Evolutionary conservation across 2,888 invertebrate genomes (phyloP), one percentile per base, ranked within the genome.

Genomic region (Leptinotarsa rubiginosa): DNA sequence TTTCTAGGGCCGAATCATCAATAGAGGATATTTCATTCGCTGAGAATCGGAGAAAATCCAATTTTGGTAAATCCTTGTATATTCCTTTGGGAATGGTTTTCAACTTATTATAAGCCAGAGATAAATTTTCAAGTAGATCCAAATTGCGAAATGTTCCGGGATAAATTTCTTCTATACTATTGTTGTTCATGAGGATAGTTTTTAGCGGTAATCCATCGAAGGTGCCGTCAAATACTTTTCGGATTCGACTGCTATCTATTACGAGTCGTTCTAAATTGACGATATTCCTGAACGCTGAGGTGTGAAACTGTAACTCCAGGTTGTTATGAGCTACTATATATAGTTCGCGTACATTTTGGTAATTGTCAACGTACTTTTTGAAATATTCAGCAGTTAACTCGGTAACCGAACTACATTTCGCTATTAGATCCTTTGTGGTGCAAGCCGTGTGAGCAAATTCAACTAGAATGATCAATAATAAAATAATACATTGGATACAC

Each of bases 21-120:
- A 80, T 70, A 4, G 22, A 49, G 4, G 59, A 64, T 25, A 81
- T 76, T 41, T 69, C n/a, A 65, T 80, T 81, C n/a, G 74, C 4
- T 1, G 78, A 77, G 13, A 81, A 49, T 13, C 49, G 47, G n/a
- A 80, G 59, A 7, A 13, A 10, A 15, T 25, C 54, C 15, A 73
- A 22, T 16, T 75, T 15, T 15, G 78, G 65, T 62, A 78, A 70
- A 47, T 80, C 75, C 5, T 18, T 59, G 22, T 79, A 74, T 10
- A 76, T 47, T 12, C 72, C 75, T 52, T 49, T 70, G 18, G 59
- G 56, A 13, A 78, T 75, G 4, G 12, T 3, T 68, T 65, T 70
- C 47, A 80, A 65, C 2, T 70, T 72, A 31, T 79, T 80, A 12
- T 66, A 3, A 5, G 49, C 62, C 1, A 80, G 12, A 65, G 47